Base-by-base conservation (phyloP, 2,113 vertebrate genomes). In the Megaceryle torquata region DNA sequence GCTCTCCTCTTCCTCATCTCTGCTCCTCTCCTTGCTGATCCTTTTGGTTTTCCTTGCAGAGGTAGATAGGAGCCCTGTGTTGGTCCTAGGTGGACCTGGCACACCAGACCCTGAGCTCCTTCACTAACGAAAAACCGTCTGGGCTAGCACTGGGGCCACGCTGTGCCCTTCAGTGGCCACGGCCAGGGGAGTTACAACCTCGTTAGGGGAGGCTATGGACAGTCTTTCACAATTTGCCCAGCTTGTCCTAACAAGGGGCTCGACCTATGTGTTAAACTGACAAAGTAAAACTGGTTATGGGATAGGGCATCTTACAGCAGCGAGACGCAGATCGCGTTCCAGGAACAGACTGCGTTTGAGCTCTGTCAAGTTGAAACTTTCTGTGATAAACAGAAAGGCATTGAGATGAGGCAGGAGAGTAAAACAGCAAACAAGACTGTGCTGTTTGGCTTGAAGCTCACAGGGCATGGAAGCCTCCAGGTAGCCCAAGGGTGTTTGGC, bases 191-290 rank as follows among this genome's bases (percentile, higher is more conserved):
- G 25, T 19, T 81, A 17, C 1, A n/a, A 13, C 50, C 61, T 80
- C 1, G 0, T 15, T 9, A 11, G 0, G 2, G 33, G 69, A 69
- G 22, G 37, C 17, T 41, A 1, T 3, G 22, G 33, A 29, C 31
- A 59, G 44, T 29, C 41, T 57, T 65, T 53, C 75, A 14, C 31
- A 37, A 43, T 44, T n/a, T 43, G 11, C n/a, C 22, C 26, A 18
- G 15, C 33, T 79, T 83, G 54, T 59, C 0, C 0, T n/a, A 59
- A 68, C 14, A 17, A 28, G 35, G 41, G 60, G 46, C 41, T 78
- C 50, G 11, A 63, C 19, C 35, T n/a, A 2, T 0, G 7, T 24
- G 9, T 74, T 63, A 39, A 21, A 28, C 53, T 63, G 71, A 31
- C 60, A 18, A 8, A 60, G 53, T 37, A 43, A 82, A 60, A 18